A percentile compares a stretch with the other conserved stretches of the same genome.
phyloP scores from a whole-genome alignment of 2,113 vertebrate genomes.

The Anser cygnoides region DNA sequence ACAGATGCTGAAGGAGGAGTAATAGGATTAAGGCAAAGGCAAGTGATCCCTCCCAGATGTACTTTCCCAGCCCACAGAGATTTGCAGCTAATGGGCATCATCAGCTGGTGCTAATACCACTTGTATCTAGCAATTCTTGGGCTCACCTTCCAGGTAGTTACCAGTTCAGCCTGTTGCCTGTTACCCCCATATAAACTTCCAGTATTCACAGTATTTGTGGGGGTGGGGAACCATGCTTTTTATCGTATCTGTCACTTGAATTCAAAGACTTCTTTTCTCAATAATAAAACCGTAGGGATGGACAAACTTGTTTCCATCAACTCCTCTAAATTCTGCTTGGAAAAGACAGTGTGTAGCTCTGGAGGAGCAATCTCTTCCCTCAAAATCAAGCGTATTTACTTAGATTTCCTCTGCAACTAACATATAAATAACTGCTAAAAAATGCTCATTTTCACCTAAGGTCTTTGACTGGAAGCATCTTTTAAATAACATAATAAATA shows the following conservation, averaged over 20 bases:
- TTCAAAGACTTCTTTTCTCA: not conserved
- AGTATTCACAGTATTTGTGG: not conserved
- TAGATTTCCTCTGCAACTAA: not conserved
- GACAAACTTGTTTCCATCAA: not conserved
- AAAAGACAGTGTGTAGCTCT: fast-evolving
- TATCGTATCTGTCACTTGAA: not conserved
- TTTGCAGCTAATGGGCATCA: not conserved
- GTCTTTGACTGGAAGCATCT: not conserved
- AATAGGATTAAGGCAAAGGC: not conserved
- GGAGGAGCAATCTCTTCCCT: not conserved
- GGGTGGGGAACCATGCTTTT: not conserved
- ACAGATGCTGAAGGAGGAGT: not conserved
- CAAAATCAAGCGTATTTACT: not conserved
- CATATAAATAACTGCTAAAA: not conserved
- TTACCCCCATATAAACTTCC: not conserved
- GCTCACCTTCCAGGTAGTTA: not conserved
- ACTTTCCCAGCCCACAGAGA: not conserved
- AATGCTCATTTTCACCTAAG: not conserved
- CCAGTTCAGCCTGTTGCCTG: not conserved
- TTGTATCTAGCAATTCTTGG: not conserved
- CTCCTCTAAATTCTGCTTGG: not conserved
- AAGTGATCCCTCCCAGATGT: fast-evolving
- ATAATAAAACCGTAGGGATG: not conserved
- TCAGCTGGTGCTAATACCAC: not conserved
- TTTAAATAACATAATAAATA: not conserved